Evolutionary conservation across 2,888 invertebrate species (phyloP).

Genomic region (Caenorhabditis sp.): DNA sequence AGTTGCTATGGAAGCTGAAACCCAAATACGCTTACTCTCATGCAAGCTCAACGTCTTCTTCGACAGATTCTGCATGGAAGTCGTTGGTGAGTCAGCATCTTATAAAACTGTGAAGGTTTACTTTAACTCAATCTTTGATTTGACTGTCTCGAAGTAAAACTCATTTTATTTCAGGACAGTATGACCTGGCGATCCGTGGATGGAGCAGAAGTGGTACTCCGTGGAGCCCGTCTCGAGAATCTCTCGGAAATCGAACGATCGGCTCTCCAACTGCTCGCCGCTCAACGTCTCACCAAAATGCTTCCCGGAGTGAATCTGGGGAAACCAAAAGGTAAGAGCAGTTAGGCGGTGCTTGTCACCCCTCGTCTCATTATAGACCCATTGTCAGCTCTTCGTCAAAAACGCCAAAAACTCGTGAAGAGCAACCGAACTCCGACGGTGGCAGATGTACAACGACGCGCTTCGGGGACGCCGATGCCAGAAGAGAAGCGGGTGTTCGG

Average conservation of each 20-base stretch:
- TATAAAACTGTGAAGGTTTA: no score
- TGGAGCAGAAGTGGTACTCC: conserved; percentile 88
- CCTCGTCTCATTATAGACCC: conserved; percentile 62
- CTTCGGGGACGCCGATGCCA: conserved; percentile 54
- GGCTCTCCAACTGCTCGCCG: conserved; percentile 89
- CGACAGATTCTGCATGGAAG: conserved; percentile 74
- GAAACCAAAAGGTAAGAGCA: conserved; percentile 66
- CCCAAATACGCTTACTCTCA: conserved; percentile 71
- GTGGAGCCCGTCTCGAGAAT: conserved; percentile 88
- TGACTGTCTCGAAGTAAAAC: background rate
- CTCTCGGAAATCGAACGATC: conserved; percentile 90
- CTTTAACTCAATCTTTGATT: no score
- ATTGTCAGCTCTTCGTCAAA: conserved; percentile 74
- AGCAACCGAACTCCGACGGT: conserved; percentile 89
- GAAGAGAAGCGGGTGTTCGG: conserved; percentile 88
- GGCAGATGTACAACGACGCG: conserved; percentile 77
- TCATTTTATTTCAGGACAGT: conserved; percentile 66
- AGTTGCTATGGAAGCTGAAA: conserved; percentile 71
- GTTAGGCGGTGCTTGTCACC: conserved; percentile 41
- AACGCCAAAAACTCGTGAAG: conserved; percentile 86
- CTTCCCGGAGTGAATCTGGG: conserved; percentile 70
- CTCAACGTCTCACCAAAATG: conserved; percentile 88
- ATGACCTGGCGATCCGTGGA: conserved; percentile 73
- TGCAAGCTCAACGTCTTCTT: conserved; percentile 69
- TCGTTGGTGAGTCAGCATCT: conserved; percentile 58